A percentile compares a stretch with the other conserved stretches of the same genome.
phyloP scores from a whole-genome alignment of 2,113 vertebrate species.

The Echinops telfairi region DNA sequence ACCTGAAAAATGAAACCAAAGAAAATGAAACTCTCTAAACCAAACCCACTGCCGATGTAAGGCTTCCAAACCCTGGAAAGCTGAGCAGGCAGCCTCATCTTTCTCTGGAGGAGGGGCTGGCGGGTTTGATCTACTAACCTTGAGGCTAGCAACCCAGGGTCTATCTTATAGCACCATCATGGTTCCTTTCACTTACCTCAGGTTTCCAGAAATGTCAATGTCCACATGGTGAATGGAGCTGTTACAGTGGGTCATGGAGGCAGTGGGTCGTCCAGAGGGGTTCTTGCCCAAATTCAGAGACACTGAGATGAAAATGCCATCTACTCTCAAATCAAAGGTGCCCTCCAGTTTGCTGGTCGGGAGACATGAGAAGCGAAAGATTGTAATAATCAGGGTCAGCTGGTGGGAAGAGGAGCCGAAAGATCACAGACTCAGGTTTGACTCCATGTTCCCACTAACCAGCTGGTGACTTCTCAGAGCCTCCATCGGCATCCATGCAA shows the following conservation, averaged over 20 bases:
- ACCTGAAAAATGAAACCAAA: too few species aligned
- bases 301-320: conserved; percentile 67
- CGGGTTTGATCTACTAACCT: too few species aligned
- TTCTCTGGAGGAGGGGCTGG: too few species aligned
- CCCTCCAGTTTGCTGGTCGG: conserved; percentile 60
- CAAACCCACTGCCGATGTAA: too few species aligned
- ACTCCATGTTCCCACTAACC: background rate
- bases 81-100: too few species aligned
- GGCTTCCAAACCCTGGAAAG: too few species aligned
- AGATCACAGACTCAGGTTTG: background rate
- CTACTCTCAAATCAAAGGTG: conserved; percentile 64
- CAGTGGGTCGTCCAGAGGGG: conserved; percentile 59
- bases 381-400: background rate
- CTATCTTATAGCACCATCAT: too few species aligned
- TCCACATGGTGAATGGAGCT: conserved; percentile 46
- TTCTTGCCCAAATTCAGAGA: conserved; percentile 74
- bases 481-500: background rate
- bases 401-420: background rate
- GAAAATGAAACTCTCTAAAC: too few species aligned
- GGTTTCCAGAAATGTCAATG: conserved; percentile 57
- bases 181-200: conserved; percentile 55
- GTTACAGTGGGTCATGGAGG: conserved; percentile 52
- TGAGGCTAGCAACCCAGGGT: too few species aligned
- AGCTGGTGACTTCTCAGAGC: background rate
- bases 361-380: background rate